These are phyloP conservation scores for Pelobates cultripes DNA, from an alignment of 2,797 vertebrate genomes.

Conservation along the genomic window DNA sequence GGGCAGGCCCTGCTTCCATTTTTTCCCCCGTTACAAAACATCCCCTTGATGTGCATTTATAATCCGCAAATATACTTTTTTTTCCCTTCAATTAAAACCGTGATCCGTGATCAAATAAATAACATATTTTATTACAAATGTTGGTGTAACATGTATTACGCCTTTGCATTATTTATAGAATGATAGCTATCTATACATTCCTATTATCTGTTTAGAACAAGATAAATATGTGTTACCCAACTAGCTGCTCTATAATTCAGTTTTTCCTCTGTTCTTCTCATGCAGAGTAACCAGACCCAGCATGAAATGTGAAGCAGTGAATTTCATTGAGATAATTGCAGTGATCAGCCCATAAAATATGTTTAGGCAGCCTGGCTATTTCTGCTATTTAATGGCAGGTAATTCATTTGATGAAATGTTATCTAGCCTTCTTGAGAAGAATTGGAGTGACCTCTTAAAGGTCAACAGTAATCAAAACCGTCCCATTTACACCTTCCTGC, in stretches of 20 bases:
- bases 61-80: too few species aligned
- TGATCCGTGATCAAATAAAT: too few species aligned
- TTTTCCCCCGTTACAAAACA: too few species aligned
- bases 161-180: background rate
- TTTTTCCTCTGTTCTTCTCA: background rate
- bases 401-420: conserved; percentile 1
- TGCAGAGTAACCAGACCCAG: background rate
- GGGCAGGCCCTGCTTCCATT: too few species aligned
- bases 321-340: conserved; percentile 23
- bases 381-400: conserved; percentile 21
- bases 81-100: too few species aligned
- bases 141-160: too few species aligned
- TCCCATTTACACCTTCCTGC: background rate
- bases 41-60: too few species aligned
- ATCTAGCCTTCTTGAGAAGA: conserved; percentile 2
- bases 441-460: conserved; percentile 36
- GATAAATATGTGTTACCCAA: background rate
- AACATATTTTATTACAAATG: too few species aligned
- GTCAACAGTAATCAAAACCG: conserved; percentile 29
- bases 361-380: conserved; percentile 27
- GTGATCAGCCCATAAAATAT: conserved; percentile 17
- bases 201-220: background rate
- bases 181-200: background rate
- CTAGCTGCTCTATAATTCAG: background rate
- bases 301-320: conserved; percentile 50